These are phyloP conservation scores for Drosophila mercatorum DNA, from an alignment of 2,888 invertebrate species.

Conservation along the genomic window DNA sequence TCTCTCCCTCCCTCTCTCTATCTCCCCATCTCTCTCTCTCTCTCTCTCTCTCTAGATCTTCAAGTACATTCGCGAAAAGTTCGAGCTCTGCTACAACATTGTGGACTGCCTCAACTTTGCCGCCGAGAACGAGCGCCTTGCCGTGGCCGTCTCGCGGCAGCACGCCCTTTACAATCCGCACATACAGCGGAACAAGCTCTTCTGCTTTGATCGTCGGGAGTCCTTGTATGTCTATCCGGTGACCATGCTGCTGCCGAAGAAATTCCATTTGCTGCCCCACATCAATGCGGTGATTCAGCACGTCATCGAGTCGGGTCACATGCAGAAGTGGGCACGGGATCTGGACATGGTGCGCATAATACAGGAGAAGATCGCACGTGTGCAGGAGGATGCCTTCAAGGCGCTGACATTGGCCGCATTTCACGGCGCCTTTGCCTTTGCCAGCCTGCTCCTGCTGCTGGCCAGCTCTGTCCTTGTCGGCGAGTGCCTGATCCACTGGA, in stretches of 20 bases:
- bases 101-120: constrained; percentile 81
- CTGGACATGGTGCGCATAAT: constrained; percentile 77
- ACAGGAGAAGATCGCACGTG: constrained; percentile 65
- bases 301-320: constrained; percentile 83
- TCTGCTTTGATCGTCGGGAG: constrained; percentile 82
- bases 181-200: constrained; percentile 79
- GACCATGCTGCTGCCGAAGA: constrained; percentile 81
- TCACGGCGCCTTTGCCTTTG: constrained; percentile 73
- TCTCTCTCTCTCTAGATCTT: constrained; percentile 65
- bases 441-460: constrained; percentile 47
- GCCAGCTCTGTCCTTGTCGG: constrained; percentile 57
- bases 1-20: neutral
- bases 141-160: constrained; percentile 82
- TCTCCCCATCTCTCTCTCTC: neutral
- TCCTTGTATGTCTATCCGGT: constrained; percentile 83
- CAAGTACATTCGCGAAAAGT: constrained; percentile 80
- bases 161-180: constrained; percentile 82
- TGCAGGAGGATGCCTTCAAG: constrained; percentile 62
- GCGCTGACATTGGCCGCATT: constrained; percentile 74
- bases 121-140: constrained; percentile 67
- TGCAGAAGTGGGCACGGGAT: constrained; percentile 83
- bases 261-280: constrained; percentile 81
- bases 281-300: constrained; percentile 82
- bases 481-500: constrained; percentile 62
- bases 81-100: constrained; percentile 80